Percentiles rank a stretch among this genome's conserved stretches.
These are phyloP conservation scores for Scomber japonicus DNA, from an alignment of 2,113 vertebrate genomes.

Conservation along the genomic window DNA sequence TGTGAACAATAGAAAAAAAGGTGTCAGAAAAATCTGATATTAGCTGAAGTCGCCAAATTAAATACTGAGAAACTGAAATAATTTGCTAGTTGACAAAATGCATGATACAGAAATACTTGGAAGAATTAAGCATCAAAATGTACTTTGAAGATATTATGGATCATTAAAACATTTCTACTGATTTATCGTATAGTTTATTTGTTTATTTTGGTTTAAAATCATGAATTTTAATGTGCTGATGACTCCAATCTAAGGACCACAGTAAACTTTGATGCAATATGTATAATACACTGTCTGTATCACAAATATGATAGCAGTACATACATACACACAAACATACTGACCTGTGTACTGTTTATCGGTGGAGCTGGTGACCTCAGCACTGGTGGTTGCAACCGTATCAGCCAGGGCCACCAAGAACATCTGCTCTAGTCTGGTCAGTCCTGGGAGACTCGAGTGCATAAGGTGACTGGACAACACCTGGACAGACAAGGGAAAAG, in stretches of 20 bases:
- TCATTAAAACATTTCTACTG: too few relatives aligned
- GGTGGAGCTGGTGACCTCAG: constrained; percentile 92
- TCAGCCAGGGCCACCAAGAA: constrained; percentile 97
- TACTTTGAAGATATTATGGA: too few relatives aligned
- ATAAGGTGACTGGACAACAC: constrained; percentile 98
- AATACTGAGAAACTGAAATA: neutral
- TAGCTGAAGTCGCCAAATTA: neutral
- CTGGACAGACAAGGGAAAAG: constrained; percentile 47
- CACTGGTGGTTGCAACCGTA: constrained; percentile 96
- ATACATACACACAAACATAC: neutral
- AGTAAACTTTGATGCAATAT: neutral
- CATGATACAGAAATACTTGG: neutral
- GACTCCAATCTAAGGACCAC: too few relatives aligned
- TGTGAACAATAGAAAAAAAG: too few relatives aligned
- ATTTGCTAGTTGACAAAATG: neutral
- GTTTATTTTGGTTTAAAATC: too few relatives aligned
- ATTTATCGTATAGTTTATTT: too few relatives aligned
- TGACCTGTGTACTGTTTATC: constrained; percentile 94
- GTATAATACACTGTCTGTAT: neutral
- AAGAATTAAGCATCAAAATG: too few relatives aligned
- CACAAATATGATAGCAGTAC: neutral
- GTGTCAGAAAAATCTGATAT: neutral
- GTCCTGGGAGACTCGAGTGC: constrained; percentile 97
- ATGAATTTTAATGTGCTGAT: too few relatives aligned
- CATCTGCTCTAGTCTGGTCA: constrained; percentile 98